These are phyloP conservation scores for Pelagia noctiluca DNA, from an alignment of 30 jellyfish, hydroid and myxozoan species.

Conservation along the genomic window DNA sequence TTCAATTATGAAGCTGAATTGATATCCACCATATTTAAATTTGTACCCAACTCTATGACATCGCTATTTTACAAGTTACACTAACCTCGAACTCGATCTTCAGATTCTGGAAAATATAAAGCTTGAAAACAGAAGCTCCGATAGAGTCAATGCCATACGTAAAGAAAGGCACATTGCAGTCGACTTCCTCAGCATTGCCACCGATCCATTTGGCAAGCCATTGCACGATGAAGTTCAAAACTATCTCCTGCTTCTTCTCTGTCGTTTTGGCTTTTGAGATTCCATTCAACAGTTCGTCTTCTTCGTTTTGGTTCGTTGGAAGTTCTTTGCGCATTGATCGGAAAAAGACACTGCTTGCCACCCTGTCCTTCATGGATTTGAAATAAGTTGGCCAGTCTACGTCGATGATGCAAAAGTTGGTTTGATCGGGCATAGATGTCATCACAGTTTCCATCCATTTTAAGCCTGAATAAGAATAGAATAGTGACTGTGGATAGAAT, in stretches of 20 bases:
- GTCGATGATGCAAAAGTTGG: constrained; percentile 47
- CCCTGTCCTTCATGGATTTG: neutral
- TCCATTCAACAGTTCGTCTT: neutral
- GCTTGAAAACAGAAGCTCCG: constrained; percentile 61
- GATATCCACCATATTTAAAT: neutral
- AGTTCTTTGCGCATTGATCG: constrained; percentile 11
- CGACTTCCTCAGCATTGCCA: constrained; percentile 70
- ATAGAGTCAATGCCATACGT: constrained; percentile 72
- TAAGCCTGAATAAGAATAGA: constrained; percentile 25
- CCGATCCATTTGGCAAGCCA: constrained; percentile 56
- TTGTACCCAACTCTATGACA: neutral
- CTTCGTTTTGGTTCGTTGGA: neutral
- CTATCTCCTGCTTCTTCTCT: constrained; percentile 40
- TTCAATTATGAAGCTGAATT: neutral
- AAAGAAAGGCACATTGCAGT: constrained; percentile 49
- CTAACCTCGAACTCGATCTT: constrained; percentile 59
- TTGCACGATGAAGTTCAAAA: constrained; percentile 7
- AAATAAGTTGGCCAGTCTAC: constrained; percentile 49
- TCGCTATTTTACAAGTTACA: neutral
- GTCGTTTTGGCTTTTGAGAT: constrained; percentile 14
- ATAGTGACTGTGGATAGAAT: too few species aligned
- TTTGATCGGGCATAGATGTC: constrained; percentile 19
- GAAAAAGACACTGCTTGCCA: neutral
- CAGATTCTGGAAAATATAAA: constrained; percentile 9
- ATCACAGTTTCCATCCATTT: constrained; percentile 46